A percentile compares a stretch with the other conserved stretches of the same genome.
These are phyloP conservation scores for Augochlora pura DNA, from an alignment of 1,140 invertebrate genomes.

Conservation along the genomic window DNA sequence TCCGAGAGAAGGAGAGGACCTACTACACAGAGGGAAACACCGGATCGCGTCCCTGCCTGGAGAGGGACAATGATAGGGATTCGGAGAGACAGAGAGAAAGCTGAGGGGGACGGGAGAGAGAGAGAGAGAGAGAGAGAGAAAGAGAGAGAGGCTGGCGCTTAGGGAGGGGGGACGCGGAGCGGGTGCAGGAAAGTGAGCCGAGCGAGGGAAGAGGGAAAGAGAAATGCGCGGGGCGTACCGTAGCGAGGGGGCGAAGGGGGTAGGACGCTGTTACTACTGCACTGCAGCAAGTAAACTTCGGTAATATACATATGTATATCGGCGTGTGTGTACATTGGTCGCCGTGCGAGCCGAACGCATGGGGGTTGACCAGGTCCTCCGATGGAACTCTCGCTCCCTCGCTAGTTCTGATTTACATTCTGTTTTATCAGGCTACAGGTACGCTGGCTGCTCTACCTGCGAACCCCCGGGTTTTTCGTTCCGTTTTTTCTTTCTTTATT, in stretches of 20 bases:
- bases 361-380: constrained; percentile 12
- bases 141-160: not conserved
- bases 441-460: not conserved
- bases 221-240: constrained; percentile 15
- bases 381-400: constrained; percentile 13
- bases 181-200: constrained; percentile 24
- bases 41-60: no score
- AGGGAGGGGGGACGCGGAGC: not conserved
- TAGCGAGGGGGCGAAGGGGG: constrained; percentile 30
- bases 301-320: constrained; percentile 36
- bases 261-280: constrained; percentile 55
- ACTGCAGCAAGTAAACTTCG: constrained; percentile 60
- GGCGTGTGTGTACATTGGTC: constrained; percentile 15
- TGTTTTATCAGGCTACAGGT: constrained; percentile 23
- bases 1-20: not conserved
- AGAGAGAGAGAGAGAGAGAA: not conserved
- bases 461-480: not conserved
- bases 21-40: no score
- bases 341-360: constrained; percentile 6
- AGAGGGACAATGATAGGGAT: no score
- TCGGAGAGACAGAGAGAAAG: no score
- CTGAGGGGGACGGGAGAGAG: not conserved
- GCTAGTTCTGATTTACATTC: constrained; percentile 31
- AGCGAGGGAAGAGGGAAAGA: constrained; percentile 13
- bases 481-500: not conserved